Evolutionary conservation across 2,797 vertebrate species (phyloP).

Genomic region (Adelosebastes latens): DNA sequence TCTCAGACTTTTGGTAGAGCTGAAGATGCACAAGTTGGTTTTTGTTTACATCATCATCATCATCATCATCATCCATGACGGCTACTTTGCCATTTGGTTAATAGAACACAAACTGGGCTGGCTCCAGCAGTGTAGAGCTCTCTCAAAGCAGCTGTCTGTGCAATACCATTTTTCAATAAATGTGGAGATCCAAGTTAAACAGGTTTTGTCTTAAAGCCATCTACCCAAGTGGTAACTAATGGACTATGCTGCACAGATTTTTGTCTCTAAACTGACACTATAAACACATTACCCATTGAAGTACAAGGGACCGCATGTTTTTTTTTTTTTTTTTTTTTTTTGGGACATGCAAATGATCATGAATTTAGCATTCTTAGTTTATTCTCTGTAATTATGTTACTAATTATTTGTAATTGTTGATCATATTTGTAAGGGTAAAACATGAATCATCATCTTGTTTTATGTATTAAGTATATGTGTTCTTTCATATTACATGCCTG

Average conservation of each 20-base stretch:
- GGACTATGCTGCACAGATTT: conserved; percentile 59
- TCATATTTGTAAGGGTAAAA: conserved; percentile 68
- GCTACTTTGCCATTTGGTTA: conserved; percentile 62
- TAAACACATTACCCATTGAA: conserved; percentile 51
- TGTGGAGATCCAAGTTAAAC: conserved; percentile 54
- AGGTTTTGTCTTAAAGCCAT: conserved; percentile 71
- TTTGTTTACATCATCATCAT: conserved; percentile 67
- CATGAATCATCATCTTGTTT: conserved; percentile 60
- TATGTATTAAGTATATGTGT: conserved; percentile 56
- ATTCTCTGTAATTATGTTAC: conserved; percentile 68
- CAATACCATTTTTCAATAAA: conserved; percentile 72
- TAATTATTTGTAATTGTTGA: conserved; percentile 75
- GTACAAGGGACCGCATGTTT: conserved; percentile 66
- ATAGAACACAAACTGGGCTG: conserved; percentile 74
- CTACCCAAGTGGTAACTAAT: conserved; percentile 46
- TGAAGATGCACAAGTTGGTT: conserved; percentile 53
- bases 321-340: conserved; percentile 9
- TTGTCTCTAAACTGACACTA: conserved; percentile 63
- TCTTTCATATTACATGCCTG: conserved; percentile 53
- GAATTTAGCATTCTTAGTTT: conserved; percentile 54
- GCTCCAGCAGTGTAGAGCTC: conserved; percentile 71
- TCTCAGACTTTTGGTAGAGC: conserved; percentile 42
- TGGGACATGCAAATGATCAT: conserved; percentile 44
- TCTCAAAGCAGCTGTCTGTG: conserved; percentile 60
- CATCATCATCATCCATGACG: conserved; percentile 20